Evolutionary conservation across 2,797 vertebrate genomes (phyloP).

Genomic region (Lepus townsendii): DNA sequence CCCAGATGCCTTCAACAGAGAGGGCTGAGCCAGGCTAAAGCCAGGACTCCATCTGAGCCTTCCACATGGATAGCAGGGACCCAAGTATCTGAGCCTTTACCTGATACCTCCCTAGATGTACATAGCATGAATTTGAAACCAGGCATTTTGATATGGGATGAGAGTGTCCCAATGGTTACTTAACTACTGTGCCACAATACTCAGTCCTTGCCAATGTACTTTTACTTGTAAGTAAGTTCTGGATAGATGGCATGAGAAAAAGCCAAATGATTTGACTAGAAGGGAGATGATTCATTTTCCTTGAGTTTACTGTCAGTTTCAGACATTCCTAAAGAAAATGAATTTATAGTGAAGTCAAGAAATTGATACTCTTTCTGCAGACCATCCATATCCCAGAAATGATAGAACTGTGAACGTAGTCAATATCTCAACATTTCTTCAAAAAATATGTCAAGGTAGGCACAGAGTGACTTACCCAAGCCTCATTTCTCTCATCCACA

Average conservation of each 20-base stretch:
- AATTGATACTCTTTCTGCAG: background rate
- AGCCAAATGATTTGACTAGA: background rate
- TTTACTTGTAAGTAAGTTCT: background rate
- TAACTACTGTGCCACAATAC: no score
- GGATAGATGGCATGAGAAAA: background rate
- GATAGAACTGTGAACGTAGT: constrained; percentile 1
- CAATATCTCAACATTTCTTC: constrained; percentile 43
- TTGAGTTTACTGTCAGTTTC: constrained; percentile 16
- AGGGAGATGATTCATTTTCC: background rate
- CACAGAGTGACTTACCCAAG: background rate
- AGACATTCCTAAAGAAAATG: constrained; percentile 49
- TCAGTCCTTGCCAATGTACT: background rate
- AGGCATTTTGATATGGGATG: no score
- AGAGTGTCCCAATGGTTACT: no score
- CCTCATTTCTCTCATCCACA: background rate
- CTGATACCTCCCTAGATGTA: no score
- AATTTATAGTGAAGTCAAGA: background rate
- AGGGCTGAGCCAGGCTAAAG: no score
- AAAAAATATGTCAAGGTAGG: background rate
- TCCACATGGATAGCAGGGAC: no score
- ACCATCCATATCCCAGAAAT: background rate
- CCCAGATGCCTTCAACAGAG: no score
- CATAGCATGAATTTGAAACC: no score
- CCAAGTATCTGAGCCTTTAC: no score
- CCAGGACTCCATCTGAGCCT: no score